Evolutionary conservation across 2,113 vertebrate genomes (phyloP).

Genomic region (Hiodon alosoides): DNA sequence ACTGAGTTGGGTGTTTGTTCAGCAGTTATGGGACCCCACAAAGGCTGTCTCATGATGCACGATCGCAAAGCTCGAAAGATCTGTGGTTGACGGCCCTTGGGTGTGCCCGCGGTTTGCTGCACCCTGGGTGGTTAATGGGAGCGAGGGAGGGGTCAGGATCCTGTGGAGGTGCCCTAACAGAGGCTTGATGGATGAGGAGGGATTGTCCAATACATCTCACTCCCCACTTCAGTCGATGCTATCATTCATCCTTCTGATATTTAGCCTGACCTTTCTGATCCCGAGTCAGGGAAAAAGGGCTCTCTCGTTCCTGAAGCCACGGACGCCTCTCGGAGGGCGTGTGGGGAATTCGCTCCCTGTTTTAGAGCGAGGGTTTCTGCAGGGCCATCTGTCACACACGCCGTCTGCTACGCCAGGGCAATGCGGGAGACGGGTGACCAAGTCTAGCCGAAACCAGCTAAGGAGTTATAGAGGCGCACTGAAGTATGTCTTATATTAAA

Average conservation of each 20-base stretch:
- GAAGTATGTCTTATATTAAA: no score
- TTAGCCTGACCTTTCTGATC: slow-evolving; percentile 55
- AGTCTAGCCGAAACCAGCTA: no score
- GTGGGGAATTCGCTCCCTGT: no score
- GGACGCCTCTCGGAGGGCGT: background rate
- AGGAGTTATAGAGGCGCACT: no score
- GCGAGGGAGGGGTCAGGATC: slow-evolving; percentile 33
- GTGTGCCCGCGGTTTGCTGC: slow-evolving; percentile 29
- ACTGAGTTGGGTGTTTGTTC: slow-evolving; percentile 51
- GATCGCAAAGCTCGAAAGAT: background rate
- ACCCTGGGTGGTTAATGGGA: slow-evolving; percentile 51
- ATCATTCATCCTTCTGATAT: slow-evolving; percentile 47
- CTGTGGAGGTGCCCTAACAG: slow-evolving; percentile 27
- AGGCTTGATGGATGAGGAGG: slow-evolving; percentile 48
- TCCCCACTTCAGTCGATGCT: slow-evolving; percentile 22
- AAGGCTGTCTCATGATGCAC: slow-evolving; percentile 59
- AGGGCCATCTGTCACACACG: no score
- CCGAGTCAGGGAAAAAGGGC: slow-evolving; percentile 24
- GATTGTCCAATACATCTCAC: slow-evolving; percentile 44
- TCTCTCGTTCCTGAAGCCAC: slow-evolving; percentile 25
- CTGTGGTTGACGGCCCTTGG: slow-evolving; percentile 28
- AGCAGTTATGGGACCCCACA: slow-evolving; percentile 63
- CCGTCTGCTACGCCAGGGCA: no score
- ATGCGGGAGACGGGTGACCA: no score
- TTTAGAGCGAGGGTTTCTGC: no score